phyloP scores from a whole-genome alignment of 2,797 vertebrate genomes.

The Galaxias olidus region DNA sequence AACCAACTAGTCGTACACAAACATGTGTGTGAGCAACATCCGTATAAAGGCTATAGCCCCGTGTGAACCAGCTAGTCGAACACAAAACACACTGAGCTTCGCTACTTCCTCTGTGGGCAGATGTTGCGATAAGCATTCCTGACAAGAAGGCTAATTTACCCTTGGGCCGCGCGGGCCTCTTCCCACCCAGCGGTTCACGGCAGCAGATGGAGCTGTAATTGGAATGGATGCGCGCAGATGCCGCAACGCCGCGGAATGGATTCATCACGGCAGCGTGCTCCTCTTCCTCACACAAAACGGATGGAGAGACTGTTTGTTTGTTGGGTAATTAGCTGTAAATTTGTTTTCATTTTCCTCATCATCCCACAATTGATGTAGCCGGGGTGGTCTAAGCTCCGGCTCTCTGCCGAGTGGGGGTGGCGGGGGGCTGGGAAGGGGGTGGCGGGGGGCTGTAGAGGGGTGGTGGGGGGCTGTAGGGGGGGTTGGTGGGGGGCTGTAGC shows the following conservation, averaged over 20 bases:
- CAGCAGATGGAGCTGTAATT: conserved; percentile 85
- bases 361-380: conserved; percentile 71
- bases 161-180: conserved; percentile 67
- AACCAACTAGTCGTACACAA: too few species aligned
- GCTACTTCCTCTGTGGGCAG: conserved; percentile 63
- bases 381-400: conserved; percentile 44
- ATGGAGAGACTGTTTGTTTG: conserved; percentile 86
- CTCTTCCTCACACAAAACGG: conserved; percentile 80
- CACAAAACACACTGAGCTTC: conserved; percentile 27
- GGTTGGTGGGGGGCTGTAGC: too few species aligned
- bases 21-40: too few species aligned
- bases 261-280: conserved; percentile 79
- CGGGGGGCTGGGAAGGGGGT: too few species aligned
- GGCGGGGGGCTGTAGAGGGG: too few species aligned
- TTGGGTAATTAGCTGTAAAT: conserved; percentile 92
- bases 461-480: too few species aligned
- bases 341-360: conserved; percentile 86
- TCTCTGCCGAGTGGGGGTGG: conserved; percentile 52
- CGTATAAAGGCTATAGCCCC: too few species aligned
- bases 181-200: conserved; percentile 65
- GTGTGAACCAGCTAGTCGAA: too few species aligned
- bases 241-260: conserved; percentile 77
- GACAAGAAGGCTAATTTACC: conserved; percentile 81
- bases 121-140: conserved; percentile 74
- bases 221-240: conserved; percentile 85